Percentiles rank a stretch among this genome's conserved stretches.
phyloP scores from a whole-genome alignment of 2,888 invertebrate species.

The Mystacides longicornis region DNA sequence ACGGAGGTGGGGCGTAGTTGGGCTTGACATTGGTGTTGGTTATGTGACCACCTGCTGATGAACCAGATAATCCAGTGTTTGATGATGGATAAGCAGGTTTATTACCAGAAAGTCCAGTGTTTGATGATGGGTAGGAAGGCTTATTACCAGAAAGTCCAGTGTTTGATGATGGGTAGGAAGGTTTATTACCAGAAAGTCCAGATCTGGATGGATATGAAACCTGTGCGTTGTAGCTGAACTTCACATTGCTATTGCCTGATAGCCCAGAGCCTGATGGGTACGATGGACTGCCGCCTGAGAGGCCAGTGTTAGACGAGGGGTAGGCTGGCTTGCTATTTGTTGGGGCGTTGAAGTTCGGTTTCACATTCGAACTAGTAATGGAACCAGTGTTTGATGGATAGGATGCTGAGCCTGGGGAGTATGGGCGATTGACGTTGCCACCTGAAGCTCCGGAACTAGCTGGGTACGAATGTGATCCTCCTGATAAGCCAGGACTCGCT shows the following conservation, averaged over 20 bases:
- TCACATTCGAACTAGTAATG: slow-evolving; percentile 2
- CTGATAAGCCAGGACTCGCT: slow-evolving; percentile 7
- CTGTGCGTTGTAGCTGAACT: background rate
- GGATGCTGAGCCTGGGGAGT: background rate
- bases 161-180: no score
- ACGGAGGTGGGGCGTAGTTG: slow-evolving; percentile 2
- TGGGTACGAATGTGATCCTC: slow-evolving; percentile 4
- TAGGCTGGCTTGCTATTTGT: background rate
- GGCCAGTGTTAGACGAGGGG: background rate
- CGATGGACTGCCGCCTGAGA: background rate
- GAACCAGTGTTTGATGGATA: slow-evolving; percentile 8
- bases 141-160: no score
- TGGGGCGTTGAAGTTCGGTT: slow-evolving; percentile 2
- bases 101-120: no score
- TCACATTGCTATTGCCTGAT: slow-evolving; percentile 4
- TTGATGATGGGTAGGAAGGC: no score
- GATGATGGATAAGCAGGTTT: no score
- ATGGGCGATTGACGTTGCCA: background rate
- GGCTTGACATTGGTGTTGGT: background rate
- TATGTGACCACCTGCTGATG: background rate
- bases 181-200: slow-evolving; percentile 13
- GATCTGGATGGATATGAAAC: slow-evolving; percentile 14
- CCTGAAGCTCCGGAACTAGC: slow-evolving; percentile 9
- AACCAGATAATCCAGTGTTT: background rate
- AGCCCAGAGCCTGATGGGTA: slow-evolving; percentile 10